These are phyloP conservation scores for Chascanopsetta lugubris DNA, from an alignment of 2,113 vertebrate genomes.

Conservation along the genomic window DNA sequence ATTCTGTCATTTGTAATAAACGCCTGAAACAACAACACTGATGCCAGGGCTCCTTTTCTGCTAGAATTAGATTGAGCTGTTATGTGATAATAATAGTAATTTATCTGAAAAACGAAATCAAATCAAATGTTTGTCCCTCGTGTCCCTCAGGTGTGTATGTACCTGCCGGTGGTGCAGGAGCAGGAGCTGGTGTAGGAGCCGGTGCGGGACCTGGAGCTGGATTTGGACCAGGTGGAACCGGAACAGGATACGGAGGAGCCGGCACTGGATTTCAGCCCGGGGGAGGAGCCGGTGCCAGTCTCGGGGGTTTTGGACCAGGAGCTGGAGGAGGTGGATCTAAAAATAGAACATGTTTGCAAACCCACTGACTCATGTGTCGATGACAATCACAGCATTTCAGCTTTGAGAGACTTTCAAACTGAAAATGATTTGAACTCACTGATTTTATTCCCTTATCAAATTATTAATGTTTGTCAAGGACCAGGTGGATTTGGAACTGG, in stretches of 20 bases:
- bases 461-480: too few relatives aligned
- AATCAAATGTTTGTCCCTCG: conserved; percentile 5
- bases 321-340: conserved; percentile 41
- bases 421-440: too few relatives aligned
- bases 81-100: not conserved
- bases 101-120: too few relatives aligned
- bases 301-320: conserved; percentile 61
- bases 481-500: too few relatives aligned
- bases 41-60: not conserved
- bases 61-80: not conserved
- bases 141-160: conserved; percentile 74
- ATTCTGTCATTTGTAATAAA: conserved; percentile 20
- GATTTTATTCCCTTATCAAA: too few relatives aligned
- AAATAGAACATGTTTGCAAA: conserved; percentile 11
- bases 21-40: not conserved
- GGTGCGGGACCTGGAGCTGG: conserved; percentile 56
- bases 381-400: not conserved
- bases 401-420: too few relatives aligned
- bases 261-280: conserved; percentile 63
- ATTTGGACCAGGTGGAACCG: conserved; percentile 49
- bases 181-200: conserved; percentile 28
- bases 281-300: conserved; percentile 51
- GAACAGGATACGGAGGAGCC: conserved; percentile 56
- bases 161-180: conserved; percentile 73
- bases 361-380: too few relatives aligned